Conservation (phyloP, 2,113 vertebrate genomes). For the Cyprinus carpio region DNA sequence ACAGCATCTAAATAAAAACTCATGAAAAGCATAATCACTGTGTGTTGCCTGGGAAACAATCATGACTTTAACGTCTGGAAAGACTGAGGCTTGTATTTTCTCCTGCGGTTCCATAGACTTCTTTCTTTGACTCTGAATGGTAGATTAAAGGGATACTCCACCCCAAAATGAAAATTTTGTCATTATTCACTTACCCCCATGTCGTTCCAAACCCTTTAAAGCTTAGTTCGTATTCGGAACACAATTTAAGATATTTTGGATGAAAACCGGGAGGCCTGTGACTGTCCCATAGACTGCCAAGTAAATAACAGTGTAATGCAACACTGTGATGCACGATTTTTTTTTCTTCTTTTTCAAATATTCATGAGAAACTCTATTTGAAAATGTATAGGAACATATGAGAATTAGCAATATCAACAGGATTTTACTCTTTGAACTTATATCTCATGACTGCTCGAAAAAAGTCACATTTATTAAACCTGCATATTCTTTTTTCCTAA, state of each 20-base stretch:
- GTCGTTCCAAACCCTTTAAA: too few species aligned
- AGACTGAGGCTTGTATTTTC: neutral
- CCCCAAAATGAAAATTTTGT: too few species aligned
- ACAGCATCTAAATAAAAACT: constrained; percentile 36
- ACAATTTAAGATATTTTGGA: too few species aligned
- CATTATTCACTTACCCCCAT: too few species aligned
- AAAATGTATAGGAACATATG: neutral
- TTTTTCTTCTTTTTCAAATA: neutral
- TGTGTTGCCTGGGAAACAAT: constrained; percentile 61
- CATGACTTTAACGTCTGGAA: constrained; percentile 16
- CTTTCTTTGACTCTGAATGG: neutral
- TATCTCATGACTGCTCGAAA: neutral
- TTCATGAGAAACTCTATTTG: neutral
- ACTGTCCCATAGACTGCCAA: too few species aligned
- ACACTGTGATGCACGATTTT: neutral
- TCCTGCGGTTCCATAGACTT: neutral
- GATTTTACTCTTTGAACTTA: neutral
- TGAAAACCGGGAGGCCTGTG: too few species aligned
- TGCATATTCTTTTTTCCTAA: neutral
- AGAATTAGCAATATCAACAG: too few species aligned
- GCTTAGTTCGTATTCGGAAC: too few species aligned
- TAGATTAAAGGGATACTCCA: too few species aligned
- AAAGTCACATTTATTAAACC: neutral
- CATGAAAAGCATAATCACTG: constrained; percentile 39
- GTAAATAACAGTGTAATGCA: too few species aligned